A percentile compares a stretch with the other conserved stretches of the same genome.
Conservation (phyloP, 1,140 invertebrate genomes). For the Teleopsis dalmanni region DNA sequence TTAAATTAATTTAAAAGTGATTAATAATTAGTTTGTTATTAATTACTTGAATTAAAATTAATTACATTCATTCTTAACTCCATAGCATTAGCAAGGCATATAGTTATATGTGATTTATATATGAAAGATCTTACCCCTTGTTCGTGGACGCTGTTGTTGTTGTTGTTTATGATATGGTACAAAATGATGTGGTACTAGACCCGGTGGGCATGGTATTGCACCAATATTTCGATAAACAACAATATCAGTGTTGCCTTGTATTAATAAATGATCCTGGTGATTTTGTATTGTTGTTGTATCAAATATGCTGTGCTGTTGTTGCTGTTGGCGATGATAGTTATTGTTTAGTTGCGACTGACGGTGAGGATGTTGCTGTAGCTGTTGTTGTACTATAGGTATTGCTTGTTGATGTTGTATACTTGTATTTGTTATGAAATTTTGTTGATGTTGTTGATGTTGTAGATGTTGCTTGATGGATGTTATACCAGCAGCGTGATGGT, state of each 20-base stretch:
- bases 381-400: constrained; percentile 13
- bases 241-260: constrained; percentile 33
- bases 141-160: constrained; percentile 15
- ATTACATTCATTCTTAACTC: too few species aligned
- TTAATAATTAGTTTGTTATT: too few species aligned
- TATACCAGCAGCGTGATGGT: constrained; percentile 4
- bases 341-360: constrained; percentile 26
- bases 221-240: constrained; percentile 35
- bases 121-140: constrained; percentile 13
- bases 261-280: constrained; percentile 20
- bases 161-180: constrained; percentile 26
- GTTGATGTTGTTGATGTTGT: constrained; percentile 22
- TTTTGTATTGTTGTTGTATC: constrained; percentile 10
- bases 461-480: constrained; percentile 24
- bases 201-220: constrained; percentile 32
- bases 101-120: too few species aligned
- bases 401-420: too few species aligned
- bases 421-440: constrained; percentile 6
- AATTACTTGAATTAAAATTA: too few species aligned
- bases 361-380: constrained; percentile 18
- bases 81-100: too few species aligned
- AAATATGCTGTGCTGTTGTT: constrained; percentile 4
- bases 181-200: constrained; percentile 33
- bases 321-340: constrained; percentile 8
- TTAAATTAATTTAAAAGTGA: too few species aligned